Conservation (phyloP, 2,797 vertebrate species). For the Acrocephalus scirpaceus region DNA sequence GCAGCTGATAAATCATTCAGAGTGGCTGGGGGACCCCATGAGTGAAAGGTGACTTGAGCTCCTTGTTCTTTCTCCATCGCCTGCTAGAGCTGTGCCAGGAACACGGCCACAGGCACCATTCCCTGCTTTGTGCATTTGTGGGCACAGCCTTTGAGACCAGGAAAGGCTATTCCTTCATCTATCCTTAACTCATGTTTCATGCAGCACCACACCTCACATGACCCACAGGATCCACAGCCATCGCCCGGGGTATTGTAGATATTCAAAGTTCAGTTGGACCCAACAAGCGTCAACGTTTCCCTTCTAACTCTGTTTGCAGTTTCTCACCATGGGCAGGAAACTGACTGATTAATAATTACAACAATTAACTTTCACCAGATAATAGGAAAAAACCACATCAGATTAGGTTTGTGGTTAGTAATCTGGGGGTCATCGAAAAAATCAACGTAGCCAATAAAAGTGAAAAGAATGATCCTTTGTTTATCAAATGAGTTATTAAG, state of each 20-base stretch:
- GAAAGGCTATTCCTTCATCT: not conserved
- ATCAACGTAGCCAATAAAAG: not conserved
- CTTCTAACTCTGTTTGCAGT: not conserved
- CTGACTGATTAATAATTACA: not conserved
- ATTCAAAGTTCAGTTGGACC: not conserved
- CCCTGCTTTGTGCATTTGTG: not conserved
- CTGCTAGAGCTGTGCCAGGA: accelerated
- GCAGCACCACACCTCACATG: not conserved
- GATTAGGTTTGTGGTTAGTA: not conserved
- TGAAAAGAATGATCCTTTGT: not conserved
- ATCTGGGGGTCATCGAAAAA: not conserved
- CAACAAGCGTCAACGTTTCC: not conserved
- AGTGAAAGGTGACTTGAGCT: not conserved
- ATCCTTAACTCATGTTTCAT: not conserved
- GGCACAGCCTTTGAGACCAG: not conserved
- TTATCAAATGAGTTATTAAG: not conserved
- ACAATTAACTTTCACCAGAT: not conserved
- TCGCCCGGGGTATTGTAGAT: accelerated
- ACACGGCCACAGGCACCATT: not conserved
- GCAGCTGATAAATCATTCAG: not conserved
- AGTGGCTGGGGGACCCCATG: not conserved
- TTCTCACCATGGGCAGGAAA: not conserved
- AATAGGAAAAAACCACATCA: not conserved
- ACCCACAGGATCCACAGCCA: not conserved
- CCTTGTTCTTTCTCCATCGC: accelerated